Evolutionary conservation across 2,888 invertebrate genomes (phyloP), one percentile per base, ranked within the genome.

Genomic region (Yponomeuta evonymella): DNA sequence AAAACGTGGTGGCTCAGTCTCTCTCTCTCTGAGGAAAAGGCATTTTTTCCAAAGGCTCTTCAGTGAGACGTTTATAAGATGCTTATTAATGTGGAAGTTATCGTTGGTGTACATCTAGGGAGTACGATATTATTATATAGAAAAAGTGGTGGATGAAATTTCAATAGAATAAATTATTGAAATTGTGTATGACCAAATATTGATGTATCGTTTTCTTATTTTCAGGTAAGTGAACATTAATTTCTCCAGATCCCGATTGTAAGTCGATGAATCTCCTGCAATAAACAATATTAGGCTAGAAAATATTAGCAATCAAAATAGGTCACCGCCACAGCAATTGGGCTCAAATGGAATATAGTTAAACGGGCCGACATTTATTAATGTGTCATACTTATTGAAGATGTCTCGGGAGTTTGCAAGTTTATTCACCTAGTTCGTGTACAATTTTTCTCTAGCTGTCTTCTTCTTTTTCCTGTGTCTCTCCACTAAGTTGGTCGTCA

Each of bases 161-260:
- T 23, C 23, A 23, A 23, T 23, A 23, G 23, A 23, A 23, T 23
- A 23, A 23, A 23, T 23, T 23, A 23, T 23, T 8, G 43, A 5
- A 43, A 43, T 43, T 43, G 6, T 43, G 43, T 43, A 8, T 43
- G 5, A 43, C 1, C 43, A 73, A 71, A 62, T 71, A 72, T 70
- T 67, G 69, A 70, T 65, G 72, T 51, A 29, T 71, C 71, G 73
- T 71, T 74, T 78, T 78, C 78, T 74, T 75, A 51, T 77, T 82
- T 84, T 74, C 82, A 84, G 84, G 84, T 84, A 83, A 83, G 84
- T 81, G 48, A 67, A 71, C 51, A 33, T 67, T 23, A 6, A 4
- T 15, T 15, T 15, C 12, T 15, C 15, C 12, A 58, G 51, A 58
- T 15, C 51, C 51, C 1, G 51, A 15, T 58, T 58, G 51, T 58